Base-by-base conservation (phyloP, 2,113 vertebrate species). In the Rissa tridactyla region DNA sequence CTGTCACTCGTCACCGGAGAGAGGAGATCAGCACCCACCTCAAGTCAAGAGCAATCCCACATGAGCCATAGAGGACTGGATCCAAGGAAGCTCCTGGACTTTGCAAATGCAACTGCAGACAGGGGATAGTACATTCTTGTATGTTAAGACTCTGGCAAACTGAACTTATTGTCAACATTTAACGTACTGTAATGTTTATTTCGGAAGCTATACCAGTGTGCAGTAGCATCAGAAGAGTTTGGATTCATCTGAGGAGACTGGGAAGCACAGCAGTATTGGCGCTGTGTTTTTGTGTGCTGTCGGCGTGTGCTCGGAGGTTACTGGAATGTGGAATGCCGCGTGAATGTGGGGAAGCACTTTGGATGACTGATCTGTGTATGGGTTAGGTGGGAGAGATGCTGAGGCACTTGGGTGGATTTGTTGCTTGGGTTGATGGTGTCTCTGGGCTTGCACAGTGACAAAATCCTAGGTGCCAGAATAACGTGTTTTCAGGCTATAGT, bases 261-360 rank as follows among this genome's bases (percentile, higher is more conserved):
- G 61, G 36, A 34, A 36, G 30, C 68, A 16, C 11, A 4, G 57
- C 73, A 78, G 25, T 9, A 5, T 4, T 6, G 22, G 84, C 58
- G 86, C 49, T 42, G 34, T 20, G 11, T 44, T 52, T 36, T 18
- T 40, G 65, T n/a, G 36, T n/a, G 5, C 75, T 38, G 54, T 34
- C 6, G 11, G 10, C 0, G 0, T 22, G 51, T 32, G 71, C 61
- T 79, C 5, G 16, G 66, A 80, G 60, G 13, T 30, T 72, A 49
- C 22, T 49, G 47, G 47, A 49, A 49, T 34, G 29, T n/a, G 84
- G 70, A 75, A 38, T 57, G 25, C 5, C 0, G 0, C 15, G 70
- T 73, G 70, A 51, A 34, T 6, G 44, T 47, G 65, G 30, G 62
- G 75, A 61, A 30, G 27, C 21, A 11, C 72, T 73, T 18, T 19